phyloP scores from a whole-genome alignment of 2,113 vertebrate species.

The Pomatorhinus ruficollis region DNA sequence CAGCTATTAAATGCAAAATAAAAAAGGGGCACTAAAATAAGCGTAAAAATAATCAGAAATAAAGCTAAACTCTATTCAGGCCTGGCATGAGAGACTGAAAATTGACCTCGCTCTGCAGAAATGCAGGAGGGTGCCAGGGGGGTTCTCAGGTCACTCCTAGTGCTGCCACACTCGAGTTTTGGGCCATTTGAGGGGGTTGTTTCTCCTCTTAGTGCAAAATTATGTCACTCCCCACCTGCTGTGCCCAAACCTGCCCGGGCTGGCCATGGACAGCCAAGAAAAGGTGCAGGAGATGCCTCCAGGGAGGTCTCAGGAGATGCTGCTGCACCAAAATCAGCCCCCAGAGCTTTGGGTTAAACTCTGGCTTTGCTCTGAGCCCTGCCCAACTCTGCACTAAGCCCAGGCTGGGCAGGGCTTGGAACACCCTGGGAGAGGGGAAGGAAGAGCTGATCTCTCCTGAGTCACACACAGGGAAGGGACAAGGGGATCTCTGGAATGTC shows the following conservation, averaged over 20 bases:
- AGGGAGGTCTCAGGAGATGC: neutral
- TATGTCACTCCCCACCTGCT: neutral
- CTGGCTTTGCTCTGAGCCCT: neutral
- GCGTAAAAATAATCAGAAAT: neutral
- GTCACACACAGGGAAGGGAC: neutral
- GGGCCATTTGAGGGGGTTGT: neutral
- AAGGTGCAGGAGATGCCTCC: neutral
- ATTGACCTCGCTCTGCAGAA: neutral
- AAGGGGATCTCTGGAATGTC: neutral
- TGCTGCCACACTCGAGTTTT: neutral
- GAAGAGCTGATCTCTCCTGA: neutral
- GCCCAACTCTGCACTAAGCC: too few relatives aligned
- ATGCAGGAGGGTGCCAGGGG: neutral
- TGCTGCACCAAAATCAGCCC: neutral
- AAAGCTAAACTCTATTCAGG: neutral
- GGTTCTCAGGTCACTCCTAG: neutral
- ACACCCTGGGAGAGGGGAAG: neutral
- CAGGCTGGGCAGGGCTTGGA: neutral
- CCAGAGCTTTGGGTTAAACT: neutral
- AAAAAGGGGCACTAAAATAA: neutral
- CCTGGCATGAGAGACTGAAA: neutral
- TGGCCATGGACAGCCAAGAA: neutral
- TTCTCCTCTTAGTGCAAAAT: neutral
- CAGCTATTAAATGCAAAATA: neutral
- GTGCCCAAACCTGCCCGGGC: accelerated